Percentiles rank a stretch among this genome's conserved stretches.
Evolutionary conservation across 1,140 invertebrate species (phyloP).

Genomic region (Physella acuta): DNA sequence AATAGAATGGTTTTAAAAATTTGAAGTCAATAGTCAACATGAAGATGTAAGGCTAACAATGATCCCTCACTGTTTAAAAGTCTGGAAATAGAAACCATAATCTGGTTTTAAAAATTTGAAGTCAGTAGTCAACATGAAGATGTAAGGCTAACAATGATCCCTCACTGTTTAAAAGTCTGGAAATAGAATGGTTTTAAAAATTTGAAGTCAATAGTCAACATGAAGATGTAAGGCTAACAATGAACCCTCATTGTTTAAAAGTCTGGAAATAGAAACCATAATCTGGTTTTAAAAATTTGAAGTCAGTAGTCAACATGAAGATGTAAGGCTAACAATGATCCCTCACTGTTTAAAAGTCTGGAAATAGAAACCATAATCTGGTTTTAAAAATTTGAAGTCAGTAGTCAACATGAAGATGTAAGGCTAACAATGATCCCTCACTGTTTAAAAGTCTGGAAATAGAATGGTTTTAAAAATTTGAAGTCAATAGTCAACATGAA

Average conservation of each 20-base stretch:
- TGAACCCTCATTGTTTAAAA: constrained; percentile 89
- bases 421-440: too few species aligned
- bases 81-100: constrained; percentile 61
- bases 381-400: too few species aligned
- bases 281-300: too few species aligned
- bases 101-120: too few species aligned
- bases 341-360: constrained; percentile 89
- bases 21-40: too few species aligned
- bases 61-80: constrained; percentile 90
- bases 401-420: too few species aligned
- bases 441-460: too few species aligned
- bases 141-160: constrained; percentile 89
- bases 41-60: constrained; percentile 87
- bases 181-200: constrained; percentile 10
- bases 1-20: neutral
- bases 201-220: too few species aligned
- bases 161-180: constrained; percentile 86
- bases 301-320: too few species aligned
- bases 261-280: constrained; percentile 62
- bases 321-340: constrained; percentile 88
- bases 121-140: too few species aligned
- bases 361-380: constrained; percentile 9
- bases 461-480: neutral
- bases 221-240: constrained; percentile 90
- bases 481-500: too few species aligned